Conservation (phyloP, 2,888 invertebrate species). For the Hemaris fuciformis region DNA sequence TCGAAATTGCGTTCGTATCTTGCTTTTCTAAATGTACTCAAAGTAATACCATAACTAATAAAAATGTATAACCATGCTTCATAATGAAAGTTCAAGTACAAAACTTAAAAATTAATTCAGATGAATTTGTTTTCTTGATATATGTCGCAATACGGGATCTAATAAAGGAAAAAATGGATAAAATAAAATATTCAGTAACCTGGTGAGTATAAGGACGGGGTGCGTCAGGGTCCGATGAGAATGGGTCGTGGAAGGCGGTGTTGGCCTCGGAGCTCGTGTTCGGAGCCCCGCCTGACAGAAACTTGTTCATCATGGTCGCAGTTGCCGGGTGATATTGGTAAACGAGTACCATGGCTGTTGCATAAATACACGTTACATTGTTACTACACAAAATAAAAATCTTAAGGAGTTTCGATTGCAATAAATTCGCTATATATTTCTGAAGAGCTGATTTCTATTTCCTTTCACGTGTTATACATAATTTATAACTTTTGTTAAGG, state of each 20-base stretch:
- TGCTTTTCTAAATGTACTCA: too few relatives aligned
- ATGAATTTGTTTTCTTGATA: not conserved
- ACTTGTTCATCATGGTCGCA: slow-evolving; percentile 92
- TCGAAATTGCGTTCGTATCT: too few relatives aligned
- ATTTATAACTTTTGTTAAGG: too few relatives aligned
- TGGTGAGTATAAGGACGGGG: slow-evolving; percentile 91
- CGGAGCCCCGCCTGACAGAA: slow-evolving; percentile 82
- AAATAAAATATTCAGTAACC: slow-evolving; percentile 36
- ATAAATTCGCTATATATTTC: not conserved
- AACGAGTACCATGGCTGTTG: slow-evolving; percentile 94
- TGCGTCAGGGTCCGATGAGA: slow-evolving; percentile 90
- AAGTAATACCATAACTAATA: too few relatives aligned
- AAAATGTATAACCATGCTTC: too few relatives aligned
- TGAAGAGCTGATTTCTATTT: not conserved
- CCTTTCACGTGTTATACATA: too few relatives aligned
- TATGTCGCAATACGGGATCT: not conserved
- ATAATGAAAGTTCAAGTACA: not conserved
- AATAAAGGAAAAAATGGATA: not conserved
- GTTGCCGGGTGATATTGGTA: slow-evolving; percentile 97
- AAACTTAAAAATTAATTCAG: not conserved
- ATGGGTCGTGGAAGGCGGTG: slow-evolving; percentile 80
- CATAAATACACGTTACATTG: not conserved
- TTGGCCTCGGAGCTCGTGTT: slow-evolving; percentile 42
- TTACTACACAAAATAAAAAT: not conserved
- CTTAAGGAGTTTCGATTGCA: not conserved